Evolutionary conservation across 1,140 invertebrate species (phyloP).

Genomic region (Zaprionus davidi): DNA sequence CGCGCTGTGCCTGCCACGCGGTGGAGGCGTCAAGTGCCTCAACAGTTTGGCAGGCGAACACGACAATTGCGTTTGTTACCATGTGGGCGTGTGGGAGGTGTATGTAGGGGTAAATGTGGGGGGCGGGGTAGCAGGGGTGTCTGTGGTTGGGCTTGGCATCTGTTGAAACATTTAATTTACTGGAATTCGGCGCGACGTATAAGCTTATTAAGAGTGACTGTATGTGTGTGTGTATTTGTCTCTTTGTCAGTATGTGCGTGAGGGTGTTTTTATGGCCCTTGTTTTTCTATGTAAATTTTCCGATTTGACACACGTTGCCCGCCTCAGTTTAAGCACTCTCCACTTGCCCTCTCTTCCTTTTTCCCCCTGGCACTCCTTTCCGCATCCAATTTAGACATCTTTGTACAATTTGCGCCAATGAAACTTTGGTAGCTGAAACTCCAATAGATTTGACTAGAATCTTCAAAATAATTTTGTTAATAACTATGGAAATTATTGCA

Average conservation of each 20-base stretch:
- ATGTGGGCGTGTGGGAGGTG: background rate
- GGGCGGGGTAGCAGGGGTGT: background rate
- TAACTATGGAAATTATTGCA: no score
- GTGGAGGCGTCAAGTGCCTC: slow-evolving; percentile 66
- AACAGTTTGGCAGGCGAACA: slow-evolving; percentile 69
- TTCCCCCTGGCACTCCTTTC: background rate
- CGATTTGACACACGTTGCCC: slow-evolving; percentile 8
- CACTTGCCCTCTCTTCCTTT: background rate
- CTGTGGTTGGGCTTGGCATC: slow-evolving; percentile 9
- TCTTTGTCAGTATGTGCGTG: slow-evolving; percentile 16
- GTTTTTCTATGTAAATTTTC: slow-evolving; percentile 77
- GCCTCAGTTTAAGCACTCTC: background rate
- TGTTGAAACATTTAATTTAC: slow-evolving; percentile 78
- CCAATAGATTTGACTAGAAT: background rate
- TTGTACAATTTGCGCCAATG: background rate
- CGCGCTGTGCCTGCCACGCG: slow-evolving; percentile 30
- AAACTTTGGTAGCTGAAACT: background rate
- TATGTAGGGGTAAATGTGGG: background rate
- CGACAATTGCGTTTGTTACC: slow-evolving; percentile 71
- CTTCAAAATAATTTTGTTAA: no score
- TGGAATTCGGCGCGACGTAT: slow-evolving; percentile 72
- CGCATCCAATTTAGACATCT: background rate
- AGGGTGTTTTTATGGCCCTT: slow-evolving; percentile 38
- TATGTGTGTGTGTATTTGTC: background rate
- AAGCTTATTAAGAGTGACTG: slow-evolving; percentile 73